phyloP scores from a whole-genome alignment of 2,888 invertebrate genomes.

The Sminthurinus aureus region DNA sequence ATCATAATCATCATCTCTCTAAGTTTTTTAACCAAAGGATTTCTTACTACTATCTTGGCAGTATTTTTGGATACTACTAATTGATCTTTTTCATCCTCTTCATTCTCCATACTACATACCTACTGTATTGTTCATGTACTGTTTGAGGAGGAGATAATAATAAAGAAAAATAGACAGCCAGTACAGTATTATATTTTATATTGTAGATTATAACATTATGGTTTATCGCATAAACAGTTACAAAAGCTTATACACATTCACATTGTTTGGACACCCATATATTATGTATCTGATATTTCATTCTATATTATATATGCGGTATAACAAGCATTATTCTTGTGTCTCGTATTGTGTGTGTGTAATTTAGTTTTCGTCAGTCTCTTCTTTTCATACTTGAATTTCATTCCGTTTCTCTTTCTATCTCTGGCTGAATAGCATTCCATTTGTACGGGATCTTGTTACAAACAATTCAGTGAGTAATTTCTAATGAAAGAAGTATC shows the following conservation, averaged over 20 bases:
- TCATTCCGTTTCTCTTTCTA: not conserved
- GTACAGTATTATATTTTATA: too few relatives aligned
- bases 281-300: too few relatives aligned
- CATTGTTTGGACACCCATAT: too few relatives aligned
- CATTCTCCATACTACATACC: not conserved
- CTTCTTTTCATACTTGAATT: not conserved
- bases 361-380: not conserved
- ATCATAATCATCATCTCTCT: conserved; percentile 10
- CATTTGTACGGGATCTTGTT: not conserved
- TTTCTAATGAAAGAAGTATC: conserved; percentile 3
- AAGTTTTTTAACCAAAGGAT: conserved; percentile 9
- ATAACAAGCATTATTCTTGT: not conserved
- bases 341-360: not conserved
- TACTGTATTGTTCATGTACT: conserved; percentile 28
- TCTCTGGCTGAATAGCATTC: not conserved
- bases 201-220: too few relatives aligned
- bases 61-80: conserved; percentile 37
- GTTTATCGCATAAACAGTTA: too few relatives aligned
- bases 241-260: too few relatives aligned
- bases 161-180: too few relatives aligned
- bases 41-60: conserved; percentile 10
- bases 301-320: too few relatives aligned
- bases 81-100: conserved; percentile 38
- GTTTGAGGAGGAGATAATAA: not conserved
- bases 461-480: conserved; percentile 6